These are phyloP conservation scores for Linnaemya tessellans DNA, from an alignment of 2,888 invertebrate genomes.

Conservation along the genomic window DNA sequence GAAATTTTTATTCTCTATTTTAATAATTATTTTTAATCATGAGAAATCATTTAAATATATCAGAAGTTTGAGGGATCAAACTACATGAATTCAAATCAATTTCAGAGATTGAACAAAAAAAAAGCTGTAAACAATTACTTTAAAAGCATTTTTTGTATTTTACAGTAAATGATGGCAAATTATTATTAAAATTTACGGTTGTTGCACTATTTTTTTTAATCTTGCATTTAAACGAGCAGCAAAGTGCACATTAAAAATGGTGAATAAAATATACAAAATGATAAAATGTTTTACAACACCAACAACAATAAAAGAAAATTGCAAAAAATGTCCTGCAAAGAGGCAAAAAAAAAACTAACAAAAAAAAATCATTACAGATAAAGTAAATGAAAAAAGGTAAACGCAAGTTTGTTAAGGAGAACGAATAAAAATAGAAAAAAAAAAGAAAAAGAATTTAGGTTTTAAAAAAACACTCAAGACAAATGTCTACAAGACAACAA, in stretches of 20 bases:
- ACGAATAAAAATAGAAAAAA: slow-evolving; percentile 14
- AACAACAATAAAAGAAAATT: slow-evolving; percentile 5
- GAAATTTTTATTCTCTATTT: no score
- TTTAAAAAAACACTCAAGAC: slow-evolving; percentile 61
- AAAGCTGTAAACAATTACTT: slow-evolving; percentile 19
- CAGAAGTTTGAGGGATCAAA: no score
- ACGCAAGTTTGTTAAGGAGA: slow-evolving; percentile 22
- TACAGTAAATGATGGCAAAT: slow-evolving; percentile 42
- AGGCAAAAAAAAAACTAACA: background rate
- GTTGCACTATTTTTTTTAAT: slow-evolving; percentile 44
- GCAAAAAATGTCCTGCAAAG: background rate
- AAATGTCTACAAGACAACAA: slow-evolving; percentile 63
- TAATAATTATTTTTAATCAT: no score
- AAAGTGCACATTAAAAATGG: slow-evolving; percentile 61
- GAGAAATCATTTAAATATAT: no score
- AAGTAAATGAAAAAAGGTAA: slow-evolving; percentile 42
- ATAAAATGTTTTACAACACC: slow-evolving; percentile 44
- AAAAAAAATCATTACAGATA: slow-evolving; percentile 36
- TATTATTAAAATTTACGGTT: slow-evolving; percentile 59
- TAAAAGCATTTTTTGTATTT: slow-evolving; percentile 37
- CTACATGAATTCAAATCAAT: no score
- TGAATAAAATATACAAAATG: slow-evolving; percentile 51
- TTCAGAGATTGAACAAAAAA: no score
- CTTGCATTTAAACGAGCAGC: slow-evolving; percentile 58
- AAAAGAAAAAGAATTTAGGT: slow-evolving; percentile 26